phyloP scores from a whole-genome alignment of 2,888 invertebrate genomes.

The Oligia strigilis region DNA sequence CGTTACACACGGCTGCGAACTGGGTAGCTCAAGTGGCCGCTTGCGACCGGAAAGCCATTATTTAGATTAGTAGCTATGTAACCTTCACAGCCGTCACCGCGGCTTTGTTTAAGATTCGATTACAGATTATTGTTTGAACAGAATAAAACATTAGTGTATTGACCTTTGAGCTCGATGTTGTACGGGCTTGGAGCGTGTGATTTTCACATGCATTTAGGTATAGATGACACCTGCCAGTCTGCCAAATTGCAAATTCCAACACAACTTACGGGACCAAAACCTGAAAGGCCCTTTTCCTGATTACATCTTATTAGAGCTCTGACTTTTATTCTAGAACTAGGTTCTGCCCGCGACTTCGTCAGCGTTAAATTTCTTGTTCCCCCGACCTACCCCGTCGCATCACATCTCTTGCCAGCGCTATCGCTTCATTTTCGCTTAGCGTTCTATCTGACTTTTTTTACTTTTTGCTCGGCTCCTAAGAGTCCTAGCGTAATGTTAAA shows the following conservation, averaged over 20 bases:
- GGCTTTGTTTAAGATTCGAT: conserved; percentile 41
- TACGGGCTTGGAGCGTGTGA: not conserved
- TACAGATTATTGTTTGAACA: conserved; percentile 22
- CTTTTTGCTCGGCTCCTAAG: too few relatives aligned
- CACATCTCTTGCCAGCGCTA: too few relatives aligned
- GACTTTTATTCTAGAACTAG: not conserved
- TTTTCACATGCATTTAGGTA: not conserved
- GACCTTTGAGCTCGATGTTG: not conserved
- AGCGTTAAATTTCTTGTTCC: too few relatives aligned
- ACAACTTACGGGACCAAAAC: not conserved
- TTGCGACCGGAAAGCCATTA: conserved; percentile 51
- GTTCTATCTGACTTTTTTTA: too few relatives aligned
- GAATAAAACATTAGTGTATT: conserved; percentile 14
- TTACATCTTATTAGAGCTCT: not conserved
- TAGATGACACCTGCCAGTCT: not conserved
- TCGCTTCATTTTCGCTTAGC: too few relatives aligned
- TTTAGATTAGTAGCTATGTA: conserved; percentile 28
- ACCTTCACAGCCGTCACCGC: conserved; percentile 30
- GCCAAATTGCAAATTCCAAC: not conserved
- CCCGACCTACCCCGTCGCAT: too few relatives aligned
- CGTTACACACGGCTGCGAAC: conserved; percentile 16
- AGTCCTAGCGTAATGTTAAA: too few relatives aligned
- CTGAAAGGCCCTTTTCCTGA: not conserved
- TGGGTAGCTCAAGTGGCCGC: conserved; percentile 17
- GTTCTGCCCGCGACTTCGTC: too few relatives aligned